These are phyloP conservation scores for Pangasius mekongensis DNA, from an alignment of 2,797 vertebrate species.

Conservation along the genomic window DNA sequence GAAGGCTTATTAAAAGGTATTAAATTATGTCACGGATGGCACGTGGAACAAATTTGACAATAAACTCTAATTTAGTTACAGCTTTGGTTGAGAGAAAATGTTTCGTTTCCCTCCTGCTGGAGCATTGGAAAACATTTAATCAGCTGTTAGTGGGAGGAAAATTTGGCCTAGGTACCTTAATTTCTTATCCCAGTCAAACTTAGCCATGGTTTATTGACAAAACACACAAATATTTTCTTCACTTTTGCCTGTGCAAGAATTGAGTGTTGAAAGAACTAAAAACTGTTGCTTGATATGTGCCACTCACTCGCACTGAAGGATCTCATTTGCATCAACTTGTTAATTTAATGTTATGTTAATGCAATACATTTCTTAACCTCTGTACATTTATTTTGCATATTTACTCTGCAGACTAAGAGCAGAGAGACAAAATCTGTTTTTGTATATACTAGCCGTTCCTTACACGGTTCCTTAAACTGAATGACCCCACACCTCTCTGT, in stretches of 20 bases:
- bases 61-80: slow-evolving; percentile 53
- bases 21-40: slow-evolving; percentile 48
- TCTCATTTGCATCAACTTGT: background rate
- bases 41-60: slow-evolving; percentile 54
- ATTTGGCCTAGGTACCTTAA: slow-evolving; percentile 23
- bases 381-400: slow-evolving; percentile 8
- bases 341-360: background rate
- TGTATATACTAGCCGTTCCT: background rate
- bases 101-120: slow-evolving; percentile 33
- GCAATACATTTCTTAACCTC: background rate
- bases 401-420: background rate
- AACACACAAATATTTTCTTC: background rate
- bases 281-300: background rate
- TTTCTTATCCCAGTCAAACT: slow-evolving; percentile 33
- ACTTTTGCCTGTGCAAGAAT: background rate
- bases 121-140: slow-evolving; percentile 51
- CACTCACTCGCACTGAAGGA: background rate
- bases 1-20: slow-evolving; percentile 47
- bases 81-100: slow-evolving; percentile 39
- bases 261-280: background rate
- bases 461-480: slow-evolving; percentile 5
- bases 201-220: slow-evolving; percentile 7
- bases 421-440: background rate
- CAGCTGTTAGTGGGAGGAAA: slow-evolving; percentile 35
- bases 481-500: slow-evolving; percentile 25